Evolutionary conservation across 2,888 invertebrate genomes (phyloP).

Genomic region (Pemphredon lugubris): DNA sequence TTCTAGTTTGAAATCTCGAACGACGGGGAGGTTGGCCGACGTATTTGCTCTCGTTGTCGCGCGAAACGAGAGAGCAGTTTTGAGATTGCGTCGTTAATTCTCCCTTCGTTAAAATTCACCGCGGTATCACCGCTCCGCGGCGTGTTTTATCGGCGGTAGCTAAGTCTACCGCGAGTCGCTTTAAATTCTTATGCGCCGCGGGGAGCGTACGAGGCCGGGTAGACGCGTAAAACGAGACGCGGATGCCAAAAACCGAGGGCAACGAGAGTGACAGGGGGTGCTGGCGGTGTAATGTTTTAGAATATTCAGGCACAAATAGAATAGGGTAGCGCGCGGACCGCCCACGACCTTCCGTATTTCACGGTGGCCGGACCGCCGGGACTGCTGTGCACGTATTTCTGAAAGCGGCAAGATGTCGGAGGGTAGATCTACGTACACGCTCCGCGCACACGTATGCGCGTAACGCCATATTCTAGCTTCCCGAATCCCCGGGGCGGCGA

Average conservation of each 20-base stretch:
- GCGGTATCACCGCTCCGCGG: background rate
- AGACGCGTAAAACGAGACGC: slow-evolving; percentile 11
- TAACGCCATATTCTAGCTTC: background rate
- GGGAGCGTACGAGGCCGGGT: slow-evolving; percentile 1
- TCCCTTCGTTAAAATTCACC: slow-evolving; percentile 1
- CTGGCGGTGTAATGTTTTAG: slow-evolving; percentile 30
- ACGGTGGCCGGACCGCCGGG: slow-evolving; percentile 26
- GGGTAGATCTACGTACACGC: background rate
- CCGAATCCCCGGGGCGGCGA: background rate
- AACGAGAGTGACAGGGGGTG: slow-evolving; percentile 13
- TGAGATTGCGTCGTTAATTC: background rate
- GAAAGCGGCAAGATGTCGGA: slow-evolving; percentile 18
- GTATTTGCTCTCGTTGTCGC: too few relatives aligned
- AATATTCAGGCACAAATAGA: slow-evolving; percentile 55
- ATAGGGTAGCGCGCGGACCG: slow-evolving; percentile 31
- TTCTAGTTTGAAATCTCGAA: too few relatives aligned
- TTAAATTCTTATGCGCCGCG: slow-evolving; percentile 7
- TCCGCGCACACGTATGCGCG: too few relatives aligned
- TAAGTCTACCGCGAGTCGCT: background rate
- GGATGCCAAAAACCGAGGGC: slow-evolving; percentile 6
- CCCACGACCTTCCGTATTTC: slow-evolving; percentile 28
- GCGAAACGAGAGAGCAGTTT: too few relatives aligned
- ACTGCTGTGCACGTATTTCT: slow-evolving; percentile 33
- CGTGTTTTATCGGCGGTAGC: background rate
- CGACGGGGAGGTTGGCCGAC: too few relatives aligned